These are phyloP conservation scores for Anoplopoma fimbria DNA, from an alignment of 2,113 vertebrate genomes.

Conservation along the genomic window DNA sequence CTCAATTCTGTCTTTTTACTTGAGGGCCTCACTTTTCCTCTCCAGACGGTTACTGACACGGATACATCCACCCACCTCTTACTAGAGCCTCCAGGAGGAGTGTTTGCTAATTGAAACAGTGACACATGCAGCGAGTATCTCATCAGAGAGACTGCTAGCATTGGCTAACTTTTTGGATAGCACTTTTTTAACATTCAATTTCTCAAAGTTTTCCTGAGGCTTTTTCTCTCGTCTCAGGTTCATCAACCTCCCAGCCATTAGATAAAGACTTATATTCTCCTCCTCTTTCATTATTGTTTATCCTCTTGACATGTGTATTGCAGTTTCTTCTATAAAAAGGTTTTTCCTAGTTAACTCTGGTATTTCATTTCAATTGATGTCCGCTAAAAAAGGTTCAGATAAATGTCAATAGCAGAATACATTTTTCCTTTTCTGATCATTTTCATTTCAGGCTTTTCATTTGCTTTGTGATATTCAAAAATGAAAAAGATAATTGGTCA, in stretches of 20 bases:
- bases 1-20: background rate
- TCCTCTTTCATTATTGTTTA: background rate
- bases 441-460: background rate
- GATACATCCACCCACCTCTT: constrained; percentile 10
- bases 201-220: background rate
- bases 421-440: background rate
- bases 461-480: background rate
- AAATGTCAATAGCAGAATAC: background rate
- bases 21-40: constrained; percentile 12
- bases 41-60: constrained; percentile 40
- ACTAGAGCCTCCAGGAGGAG: background rate
- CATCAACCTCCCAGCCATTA: constrained; percentile 11
- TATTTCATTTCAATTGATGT: background rate
- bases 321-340: background rate
- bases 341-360: background rate
- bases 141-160: background rate
- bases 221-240: background rate
- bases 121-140: background rate
- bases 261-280: background rate
- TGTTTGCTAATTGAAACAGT: background rate
- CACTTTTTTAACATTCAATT: background rate
- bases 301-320: background rate
- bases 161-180: background rate
- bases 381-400: background rate
- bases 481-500: background rate